Percentiles rank a stretch among this genome's conserved stretches.
These are phyloP conservation scores for Cryptosula pallasiana DNA, from an alignment of 2,888 invertebrate genomes.

Conservation along the genomic window DNA sequence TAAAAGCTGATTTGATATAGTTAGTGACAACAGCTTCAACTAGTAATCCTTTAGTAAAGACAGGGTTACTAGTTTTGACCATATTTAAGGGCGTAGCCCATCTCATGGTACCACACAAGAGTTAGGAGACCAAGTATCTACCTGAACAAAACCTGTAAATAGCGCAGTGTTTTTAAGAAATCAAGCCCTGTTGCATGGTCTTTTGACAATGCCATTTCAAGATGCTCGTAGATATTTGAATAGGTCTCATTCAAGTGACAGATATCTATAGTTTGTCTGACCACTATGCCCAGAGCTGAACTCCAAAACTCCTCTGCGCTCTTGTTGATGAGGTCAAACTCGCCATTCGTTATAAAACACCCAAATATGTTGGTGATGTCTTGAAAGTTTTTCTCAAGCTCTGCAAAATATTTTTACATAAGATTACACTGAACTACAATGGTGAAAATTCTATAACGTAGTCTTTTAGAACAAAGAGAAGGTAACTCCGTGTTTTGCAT, in stretches of 20 bases:
- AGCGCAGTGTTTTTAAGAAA: neutral
- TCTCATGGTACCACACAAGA: no score
- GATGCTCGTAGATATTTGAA: neutral
- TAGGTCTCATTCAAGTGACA: neutral
- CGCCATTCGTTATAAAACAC: neutral
- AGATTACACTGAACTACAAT: no score
- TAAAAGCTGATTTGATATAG: no score
- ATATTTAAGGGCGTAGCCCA: no score
- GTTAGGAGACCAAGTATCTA: no score
- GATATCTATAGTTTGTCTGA: neutral
- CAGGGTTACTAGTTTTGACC: no score
- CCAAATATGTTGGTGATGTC: neutral
- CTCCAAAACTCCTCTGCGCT: neutral
- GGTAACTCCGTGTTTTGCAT: no score
- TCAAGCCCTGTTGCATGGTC: neutral
- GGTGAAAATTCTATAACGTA: no score
- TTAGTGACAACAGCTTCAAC: no score
- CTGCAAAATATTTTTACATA: no score
- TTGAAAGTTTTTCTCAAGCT: neutral
- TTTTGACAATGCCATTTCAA: neutral
- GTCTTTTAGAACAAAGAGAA: no score
- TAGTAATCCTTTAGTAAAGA: no score
- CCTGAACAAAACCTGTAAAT: neutral
- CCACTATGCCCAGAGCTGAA: neutral
- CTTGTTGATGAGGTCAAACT: slow-evolving; percentile 4